Evolutionary conservation across 2,113 vertebrate species (phyloP).

Genomic region (Upupa epops): DNA sequence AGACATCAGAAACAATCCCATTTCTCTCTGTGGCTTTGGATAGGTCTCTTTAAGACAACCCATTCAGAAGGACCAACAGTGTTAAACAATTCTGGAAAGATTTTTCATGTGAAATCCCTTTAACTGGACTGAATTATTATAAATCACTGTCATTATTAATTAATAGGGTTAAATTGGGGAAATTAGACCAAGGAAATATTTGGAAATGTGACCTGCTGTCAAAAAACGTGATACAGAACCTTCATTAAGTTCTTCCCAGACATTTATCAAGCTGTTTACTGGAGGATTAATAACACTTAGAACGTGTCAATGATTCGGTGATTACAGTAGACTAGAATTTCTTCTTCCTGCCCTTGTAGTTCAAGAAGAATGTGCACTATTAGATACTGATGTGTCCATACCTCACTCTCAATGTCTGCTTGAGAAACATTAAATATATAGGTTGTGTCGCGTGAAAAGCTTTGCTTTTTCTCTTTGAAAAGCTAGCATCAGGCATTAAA

Average conservation of each 20-base stretch:
- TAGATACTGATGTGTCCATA: not conserved
- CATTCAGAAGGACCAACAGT: not conserved
- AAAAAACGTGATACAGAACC: not conserved
- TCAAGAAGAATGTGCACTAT: not conserved
- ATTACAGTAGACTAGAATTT: not conserved
- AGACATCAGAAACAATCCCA: not conserved
- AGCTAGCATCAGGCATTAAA: not conserved
- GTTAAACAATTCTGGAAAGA: not conserved
- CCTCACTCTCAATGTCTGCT: too few relatives aligned
- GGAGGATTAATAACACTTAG: not conserved
- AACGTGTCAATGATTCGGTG: not conserved
- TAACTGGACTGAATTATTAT: not conserved
- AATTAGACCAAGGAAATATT: not conserved
- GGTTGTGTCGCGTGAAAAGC: accelerated
- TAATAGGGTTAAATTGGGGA: accelerated
- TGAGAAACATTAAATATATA: too few relatives aligned
- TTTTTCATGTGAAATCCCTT: not conserved
- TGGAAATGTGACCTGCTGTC: not conserved
- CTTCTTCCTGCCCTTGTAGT: not conserved
- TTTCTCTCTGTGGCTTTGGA: not conserved
- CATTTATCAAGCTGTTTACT: not conserved
- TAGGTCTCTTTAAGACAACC: not conserved
- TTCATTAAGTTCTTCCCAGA: not conserved
- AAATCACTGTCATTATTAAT: not conserved
- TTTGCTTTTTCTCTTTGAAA: not conserved